These are phyloP conservation scores for Allobates femoralis DNA, from an alignment of 2,797 vertebrate species.

Conservation along the genomic window DNA sequence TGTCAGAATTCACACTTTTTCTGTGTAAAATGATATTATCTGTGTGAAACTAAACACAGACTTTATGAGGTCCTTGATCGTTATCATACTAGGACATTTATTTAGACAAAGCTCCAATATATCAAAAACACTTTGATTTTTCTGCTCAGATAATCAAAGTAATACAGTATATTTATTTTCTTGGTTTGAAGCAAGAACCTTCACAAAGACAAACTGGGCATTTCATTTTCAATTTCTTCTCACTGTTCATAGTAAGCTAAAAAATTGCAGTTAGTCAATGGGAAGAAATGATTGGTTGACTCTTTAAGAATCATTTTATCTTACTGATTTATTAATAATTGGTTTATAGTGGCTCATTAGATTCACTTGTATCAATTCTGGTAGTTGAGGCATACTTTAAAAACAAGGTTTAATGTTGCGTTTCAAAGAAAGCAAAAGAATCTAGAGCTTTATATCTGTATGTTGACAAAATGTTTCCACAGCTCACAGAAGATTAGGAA, in stretches of 20 bases:
- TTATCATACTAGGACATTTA: not conserved
- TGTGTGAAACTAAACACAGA: not conserved
- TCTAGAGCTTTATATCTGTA: not conserved
- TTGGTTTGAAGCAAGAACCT: slow-evolving; percentile 45
- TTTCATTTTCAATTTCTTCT: slow-evolving; percentile 44
- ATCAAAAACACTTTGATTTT: slow-evolving; percentile 1
- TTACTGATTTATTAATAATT: slow-evolving; percentile 53
- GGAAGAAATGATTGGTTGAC: slow-evolving; percentile 28
- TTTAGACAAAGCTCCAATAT: not conserved
- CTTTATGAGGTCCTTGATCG: not conserved
- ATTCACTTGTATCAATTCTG: not conserved
- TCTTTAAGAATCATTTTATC: slow-evolving; percentile 38
- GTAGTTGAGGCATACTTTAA: not conserved
- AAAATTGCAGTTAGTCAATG: slow-evolving; percentile 17
- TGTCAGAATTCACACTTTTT: not conserved
- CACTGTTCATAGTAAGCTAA: slow-evolving; percentile 30
- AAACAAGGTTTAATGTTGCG: not conserved
- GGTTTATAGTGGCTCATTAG: slow-evolving; percentile 17
- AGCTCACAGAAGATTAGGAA: no score
- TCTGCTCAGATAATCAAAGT: not conserved
- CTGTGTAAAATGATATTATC: not conserved
- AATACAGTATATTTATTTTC: not conserved
- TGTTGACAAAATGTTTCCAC: no score
- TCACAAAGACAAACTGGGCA: slow-evolving; percentile 42
- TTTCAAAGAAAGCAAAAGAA: not conserved